Percentiles rank a stretch among this genome's conserved stretches.
These are phyloP conservation scores for Indicator maculatus DNA, from an alignment of 2,113 vertebrate species.

Conservation along the genomic window DNA sequence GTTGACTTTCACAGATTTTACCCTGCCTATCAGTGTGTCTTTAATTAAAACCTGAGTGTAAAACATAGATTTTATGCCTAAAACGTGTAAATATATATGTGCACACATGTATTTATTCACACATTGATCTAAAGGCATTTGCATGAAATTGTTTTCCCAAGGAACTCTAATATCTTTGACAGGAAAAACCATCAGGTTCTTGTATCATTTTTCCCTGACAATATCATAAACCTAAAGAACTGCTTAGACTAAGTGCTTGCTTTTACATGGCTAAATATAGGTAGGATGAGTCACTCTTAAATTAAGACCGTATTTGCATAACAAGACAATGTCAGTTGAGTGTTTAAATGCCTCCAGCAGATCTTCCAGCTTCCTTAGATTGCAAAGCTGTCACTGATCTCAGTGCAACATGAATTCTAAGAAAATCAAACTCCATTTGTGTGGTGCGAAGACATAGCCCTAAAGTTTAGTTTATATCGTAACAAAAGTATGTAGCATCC, in stretches of 20 bases:
- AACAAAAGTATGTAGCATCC: not conserved
- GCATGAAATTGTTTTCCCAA: not conserved
- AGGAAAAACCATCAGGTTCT: not conserved
- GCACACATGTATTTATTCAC: not conserved
- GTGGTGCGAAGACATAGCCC: not conserved
- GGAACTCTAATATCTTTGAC: not conserved
- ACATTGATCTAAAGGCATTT: not conserved
- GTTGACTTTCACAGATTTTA: not conserved
- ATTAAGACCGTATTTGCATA: slow-evolving; percentile 21
- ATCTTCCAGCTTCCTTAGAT: not conserved
- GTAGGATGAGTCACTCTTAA: slow-evolving; percentile 23
- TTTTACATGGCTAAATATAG: slow-evolving; percentile 34
- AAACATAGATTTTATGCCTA: not conserved
- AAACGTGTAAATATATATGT: not conserved
- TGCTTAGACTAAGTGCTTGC: slow-evolving; percentile 24
- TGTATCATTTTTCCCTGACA: not conserved
- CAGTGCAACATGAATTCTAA: not conserved
- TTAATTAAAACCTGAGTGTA: not conserved
- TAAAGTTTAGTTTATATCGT: not conserved
- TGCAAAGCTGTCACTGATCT: not conserved
- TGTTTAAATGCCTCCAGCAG: not conserved
- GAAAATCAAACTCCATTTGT: not conserved
- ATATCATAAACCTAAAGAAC: not conserved
- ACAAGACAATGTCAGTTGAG: slow-evolving; percentile 12
- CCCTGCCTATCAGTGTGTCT: not conserved